Base-by-base conservation (phyloP, 1,140 invertebrate species). In the Hypothenemus hampei region DNA sequence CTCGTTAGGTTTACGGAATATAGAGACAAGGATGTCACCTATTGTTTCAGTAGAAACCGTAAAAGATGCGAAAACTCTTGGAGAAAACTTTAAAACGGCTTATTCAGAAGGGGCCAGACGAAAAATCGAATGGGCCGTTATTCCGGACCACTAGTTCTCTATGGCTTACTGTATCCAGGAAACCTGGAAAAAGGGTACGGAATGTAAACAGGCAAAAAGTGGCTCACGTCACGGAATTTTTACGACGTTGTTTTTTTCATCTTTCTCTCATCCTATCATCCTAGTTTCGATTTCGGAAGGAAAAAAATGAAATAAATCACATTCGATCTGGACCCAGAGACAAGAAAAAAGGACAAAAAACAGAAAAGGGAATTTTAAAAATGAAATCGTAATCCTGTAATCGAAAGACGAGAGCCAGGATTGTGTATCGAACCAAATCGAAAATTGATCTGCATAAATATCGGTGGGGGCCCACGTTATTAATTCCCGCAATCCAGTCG, bases 141-240 rank as follows among this genome's bases (percentile, higher is more conserved):
- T 47, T 47, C 45, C 45, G 13, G 26, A 21, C 45, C 45, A 47
- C 45, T 47, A 47, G 45, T 29, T 47, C 20, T 35, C 45, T 47
- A 47, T 47, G 45, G 45, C 45, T 29, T 35, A 35, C 26, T 47
- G 29, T 47, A 47, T 35, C 26, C 26, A 31, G 45, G 45, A 47
- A 20, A 24, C 45, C 45, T 33, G 23, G 26, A 47, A 47, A 47
- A 47, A 47, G 45, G 45, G 22, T 35, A 18, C 26, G 16, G 26
- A 47, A 47, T 35, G 45, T 47, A 47, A 47, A 47, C 45, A 47
- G 31, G 45, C 45, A 33, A 47, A 47, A 47, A 47, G 45, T 33
- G 21, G 45, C 45, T 29, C 35, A 31, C 35, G 26, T 33, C 31
- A 13, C n/a, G 20, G 29, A n/a, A n/a, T n/a, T 35, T 47, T 47